These are phyloP conservation scores for Gambusia holbrooki DNA, from an alignment of 2,113 vertebrate genomes.

Conservation along the genomic window DNA sequence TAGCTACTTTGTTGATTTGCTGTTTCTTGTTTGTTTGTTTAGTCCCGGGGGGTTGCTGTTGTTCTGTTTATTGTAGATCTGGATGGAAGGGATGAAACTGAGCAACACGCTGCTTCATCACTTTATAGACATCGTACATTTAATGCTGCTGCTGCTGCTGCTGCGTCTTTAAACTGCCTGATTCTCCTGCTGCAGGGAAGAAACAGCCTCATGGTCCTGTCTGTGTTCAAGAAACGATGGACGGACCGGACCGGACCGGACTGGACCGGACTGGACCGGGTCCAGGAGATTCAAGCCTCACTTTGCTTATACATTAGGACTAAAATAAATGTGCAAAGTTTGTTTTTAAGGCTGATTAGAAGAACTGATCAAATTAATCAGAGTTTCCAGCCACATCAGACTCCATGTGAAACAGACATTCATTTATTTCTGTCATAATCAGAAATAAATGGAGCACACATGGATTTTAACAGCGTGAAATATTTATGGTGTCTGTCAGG, in stretches of 20 bases:
- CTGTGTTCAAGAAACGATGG: background rate
- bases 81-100: background rate
- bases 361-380: background rate
- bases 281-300: too few relatives aligned
- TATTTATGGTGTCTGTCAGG: background rate
- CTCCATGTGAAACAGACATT: background rate
- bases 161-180: background rate
- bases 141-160: background rate
- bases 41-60: constrained; percentile 20
- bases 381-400: background rate
- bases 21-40: constrained; percentile 53
- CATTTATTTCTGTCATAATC: background rate
- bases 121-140: background rate
- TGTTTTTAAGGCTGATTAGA: too few relatives aligned
- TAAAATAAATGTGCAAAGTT: too few relatives aligned
- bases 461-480: background rate
- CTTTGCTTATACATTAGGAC: too few relatives aligned
- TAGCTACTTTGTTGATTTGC: constrained; percentile 60
- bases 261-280: too few relatives aligned
- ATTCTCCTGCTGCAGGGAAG: background rate
- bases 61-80: constrained; percentile 28
- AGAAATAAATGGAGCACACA: background rate
- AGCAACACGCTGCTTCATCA: constrained; percentile 41
- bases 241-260: background rate
- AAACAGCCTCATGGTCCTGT: background rate